A percentile compares a stretch with the other conserved stretches of the same genome.
These are phyloP conservation scores for Stenichneumon culpator DNA, from an alignment of 2,888 invertebrate genomes.

Conservation along the genomic window DNA sequence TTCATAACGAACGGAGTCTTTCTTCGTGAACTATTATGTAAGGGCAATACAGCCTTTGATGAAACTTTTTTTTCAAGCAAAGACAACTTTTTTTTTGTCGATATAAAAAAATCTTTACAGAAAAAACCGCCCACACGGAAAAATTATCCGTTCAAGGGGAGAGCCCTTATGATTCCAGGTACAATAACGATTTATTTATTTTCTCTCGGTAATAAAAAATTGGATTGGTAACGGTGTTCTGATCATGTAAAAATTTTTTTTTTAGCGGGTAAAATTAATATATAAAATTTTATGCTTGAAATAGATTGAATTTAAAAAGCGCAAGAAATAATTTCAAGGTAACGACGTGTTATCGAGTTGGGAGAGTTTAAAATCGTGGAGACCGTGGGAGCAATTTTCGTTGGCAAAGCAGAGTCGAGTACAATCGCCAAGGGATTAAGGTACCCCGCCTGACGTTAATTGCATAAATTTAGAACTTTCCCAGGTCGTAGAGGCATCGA, in stretches of 20 bases:
- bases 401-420: neutral
- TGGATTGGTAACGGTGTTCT: too few relatives aligned
- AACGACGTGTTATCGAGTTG: neutral
- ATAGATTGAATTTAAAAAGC: neutral
- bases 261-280: too few relatives aligned
- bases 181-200: too few relatives aligned
- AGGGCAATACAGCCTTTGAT: neutral
- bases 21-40: neutral
- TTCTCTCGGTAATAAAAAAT: too few relatives aligned
- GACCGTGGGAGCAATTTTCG: neutral
- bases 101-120: neutral
- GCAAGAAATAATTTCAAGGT: neutral
- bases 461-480: slow-evolving; percentile 50
- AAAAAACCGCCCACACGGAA: neutral
- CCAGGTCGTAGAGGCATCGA: neutral
- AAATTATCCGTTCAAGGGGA: neutral
- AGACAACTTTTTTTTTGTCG: neutral
- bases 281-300: too few relatives aligned
- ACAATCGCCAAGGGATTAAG: neutral
- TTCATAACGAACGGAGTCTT: neutral
- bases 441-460: slow-evolving; percentile 33
- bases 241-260: too few relatives aligned
- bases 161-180: too few relatives aligned
- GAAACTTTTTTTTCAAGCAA: neutral
- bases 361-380: neutral